Base-by-base conservation (phyloP, 1,140 invertebrate genomes). In the Heliconius eleuchia region DNA sequence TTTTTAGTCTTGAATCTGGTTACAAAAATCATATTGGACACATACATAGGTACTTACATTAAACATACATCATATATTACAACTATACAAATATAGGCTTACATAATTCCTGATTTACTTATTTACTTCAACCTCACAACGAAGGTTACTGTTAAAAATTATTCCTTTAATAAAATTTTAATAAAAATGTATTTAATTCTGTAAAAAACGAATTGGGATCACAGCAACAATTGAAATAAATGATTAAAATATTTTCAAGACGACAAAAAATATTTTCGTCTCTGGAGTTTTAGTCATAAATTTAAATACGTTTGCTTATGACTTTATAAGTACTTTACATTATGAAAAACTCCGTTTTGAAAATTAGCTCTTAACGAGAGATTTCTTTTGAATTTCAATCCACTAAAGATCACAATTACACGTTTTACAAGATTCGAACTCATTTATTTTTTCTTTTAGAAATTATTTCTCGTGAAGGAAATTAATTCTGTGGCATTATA, bases 401-500 rank as follows among this genome's bases (percentile, higher is more conserved):
- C 83, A 89, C 87, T 89, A 91, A 94, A 91, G 88, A 89, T 91
- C 87, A 92, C 88, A 92, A 92, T 92, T 90, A 92, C 84, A 87
- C 89, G 83, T 90, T 89, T 87, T 89, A 88, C 84, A 87, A 92
- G 87, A 91, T 91, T 91, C 86, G 86, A 88, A 92, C 88, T 92
- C 91, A 90, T 94, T 94, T 91, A 89, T 92, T 91, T 89, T 91
- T 86, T 84, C 77, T 83, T 82, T 81, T 79, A 85, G 77, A 92
- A 91, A 92, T 90, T 88, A 90, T 91, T 92, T 89, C 84, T 89
- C 79, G 88, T 87, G 87, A 93, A 92, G 86, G 82, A 93, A 94
- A 94, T 94, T 94, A 93, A 93, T 94, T 92, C 85, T 85, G 85
- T 86, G 86, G 89, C 85, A 92, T 94, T 90, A 92, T 94, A 92